Conservation (phyloP, 2,797 vertebrate species). For the Spheniscus humboldti region DNA sequence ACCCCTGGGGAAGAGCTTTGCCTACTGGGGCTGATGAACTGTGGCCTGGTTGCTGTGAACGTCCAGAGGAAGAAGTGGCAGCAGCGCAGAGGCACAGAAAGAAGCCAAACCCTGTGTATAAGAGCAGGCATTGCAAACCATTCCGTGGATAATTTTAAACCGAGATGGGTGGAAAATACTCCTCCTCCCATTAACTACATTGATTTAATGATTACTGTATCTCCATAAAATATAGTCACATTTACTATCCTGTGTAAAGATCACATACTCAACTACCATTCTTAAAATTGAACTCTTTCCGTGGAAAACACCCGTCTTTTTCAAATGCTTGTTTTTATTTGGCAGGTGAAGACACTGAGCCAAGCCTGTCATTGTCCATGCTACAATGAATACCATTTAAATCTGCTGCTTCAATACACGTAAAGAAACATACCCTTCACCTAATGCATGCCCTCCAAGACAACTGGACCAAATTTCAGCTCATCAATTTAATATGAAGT, state of each 20-base stretch:
- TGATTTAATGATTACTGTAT: background rate
- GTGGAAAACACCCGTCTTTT: background rate
- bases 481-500: constrained; percentile 70
- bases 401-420: constrained; percentile 6
- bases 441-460: constrained; percentile 34
- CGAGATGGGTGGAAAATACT: background rate
- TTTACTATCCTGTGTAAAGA: background rate
- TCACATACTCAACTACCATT: background rate
- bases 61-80: background rate
- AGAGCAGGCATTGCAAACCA: background rate
- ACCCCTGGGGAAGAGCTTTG: background rate
- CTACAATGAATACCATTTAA: constrained; percentile 30
- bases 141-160: background rate
- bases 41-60: background rate
- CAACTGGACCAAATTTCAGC: constrained; percentile 52
- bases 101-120: background rate
- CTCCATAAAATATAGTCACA: background rate
- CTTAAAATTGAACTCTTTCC: constrained; percentile 23
- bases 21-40: background rate
- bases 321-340: constrained; percentile 37
- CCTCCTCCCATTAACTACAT: background rate
- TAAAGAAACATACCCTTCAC: constrained; percentile 47
- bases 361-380: background rate
- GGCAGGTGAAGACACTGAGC: background rate
- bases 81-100: background rate